Percentiles rank a stretch among this genome's conserved stretches.
Evolutionary conservation across 2,113 vertebrate genomes (phyloP).

Genomic region (Callospermophilus lateralis): DNA sequence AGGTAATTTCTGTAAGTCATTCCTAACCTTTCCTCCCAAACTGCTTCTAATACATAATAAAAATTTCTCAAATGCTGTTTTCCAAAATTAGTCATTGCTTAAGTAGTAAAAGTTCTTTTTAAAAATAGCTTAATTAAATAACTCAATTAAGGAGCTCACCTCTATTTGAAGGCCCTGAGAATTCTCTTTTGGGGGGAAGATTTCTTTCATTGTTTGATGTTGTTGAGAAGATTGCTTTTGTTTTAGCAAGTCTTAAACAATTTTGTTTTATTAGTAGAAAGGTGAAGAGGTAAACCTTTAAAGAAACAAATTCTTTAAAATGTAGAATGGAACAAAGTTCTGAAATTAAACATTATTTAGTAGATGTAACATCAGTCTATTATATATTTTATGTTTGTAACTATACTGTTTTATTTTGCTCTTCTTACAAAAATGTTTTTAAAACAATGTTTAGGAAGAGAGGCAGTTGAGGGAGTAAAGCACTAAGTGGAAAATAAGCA

Average conservation of each 20-base stretch:
- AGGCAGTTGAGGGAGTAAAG: not conserved
- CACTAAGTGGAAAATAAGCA: not conserved
- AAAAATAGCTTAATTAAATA: constrained; percentile 32
- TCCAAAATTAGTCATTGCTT: constrained; percentile 61
- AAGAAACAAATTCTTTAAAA: constrained; percentile 49
- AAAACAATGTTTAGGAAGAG: constrained; percentile 25
- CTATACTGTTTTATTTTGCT: not conserved
- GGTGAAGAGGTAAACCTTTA: not conserved
- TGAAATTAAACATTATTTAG: not conserved
- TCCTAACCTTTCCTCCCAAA: not conserved
- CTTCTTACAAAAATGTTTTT: not conserved
- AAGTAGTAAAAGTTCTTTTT: constrained; percentile 50
- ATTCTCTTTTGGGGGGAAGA: not conserved
- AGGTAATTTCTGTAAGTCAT: not conserved
- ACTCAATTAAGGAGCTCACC: not conserved
- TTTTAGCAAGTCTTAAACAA: constrained; percentile 35
- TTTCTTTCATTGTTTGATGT: not conserved
- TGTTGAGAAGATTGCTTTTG: constrained; percentile 22
- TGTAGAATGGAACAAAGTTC: not conserved
- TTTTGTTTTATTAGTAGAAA: not conserved
- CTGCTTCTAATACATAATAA: not conserved
- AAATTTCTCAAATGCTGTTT: constrained; percentile 49
- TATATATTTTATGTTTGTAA: constrained; percentile 22
- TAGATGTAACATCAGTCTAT: not conserved
- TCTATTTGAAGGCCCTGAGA: constrained; percentile 39